phyloP scores from a whole-genome alignment of 2,888 invertebrate species.

The Rhorus exstirpatorius region DNA sequence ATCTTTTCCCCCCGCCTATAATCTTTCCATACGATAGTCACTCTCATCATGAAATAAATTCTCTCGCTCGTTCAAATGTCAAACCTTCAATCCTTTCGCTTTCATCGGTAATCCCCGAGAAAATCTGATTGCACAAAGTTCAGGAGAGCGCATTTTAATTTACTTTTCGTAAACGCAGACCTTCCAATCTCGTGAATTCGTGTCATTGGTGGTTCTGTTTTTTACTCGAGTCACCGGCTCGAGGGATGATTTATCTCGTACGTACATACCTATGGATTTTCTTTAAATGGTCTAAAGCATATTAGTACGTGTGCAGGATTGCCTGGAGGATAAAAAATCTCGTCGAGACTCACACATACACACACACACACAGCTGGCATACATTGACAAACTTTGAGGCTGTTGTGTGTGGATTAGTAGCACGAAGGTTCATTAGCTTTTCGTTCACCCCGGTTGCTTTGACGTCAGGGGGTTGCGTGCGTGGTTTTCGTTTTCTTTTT shows the following conservation, averaged over 20 bases:
- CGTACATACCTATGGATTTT: slow-evolving; percentile 21
- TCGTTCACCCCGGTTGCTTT: slow-evolving; percentile 39
- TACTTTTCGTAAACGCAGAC: too few species aligned
- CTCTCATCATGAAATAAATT: slow-evolving; percentile 2
- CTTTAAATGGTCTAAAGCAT: not conserved
- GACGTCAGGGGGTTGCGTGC: slow-evolving; percentile 39
- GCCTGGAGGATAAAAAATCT: slow-evolving; percentile 31
- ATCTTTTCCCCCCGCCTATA: not conserved
- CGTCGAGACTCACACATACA: slow-evolving; percentile 22
- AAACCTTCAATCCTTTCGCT: not conserved
- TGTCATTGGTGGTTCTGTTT: too few species aligned
- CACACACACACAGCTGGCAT: not conserved
- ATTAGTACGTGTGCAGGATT: not conserved
- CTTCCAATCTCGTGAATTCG: too few species aligned
- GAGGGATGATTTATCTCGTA: not conserved
- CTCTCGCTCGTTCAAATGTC: not conserved
- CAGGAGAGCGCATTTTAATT: too few species aligned
- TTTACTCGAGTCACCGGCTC: not conserved
- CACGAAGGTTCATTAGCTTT: slow-evolving; percentile 65
- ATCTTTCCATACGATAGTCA: not conserved
- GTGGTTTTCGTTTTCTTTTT: slow-evolving; percentile 13
- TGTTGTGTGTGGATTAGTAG: slow-evolving; percentile 4
- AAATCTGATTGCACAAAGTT: not conserved
- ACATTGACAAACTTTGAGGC: slow-evolving; percentile 1
- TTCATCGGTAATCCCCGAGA: not conserved